Evolutionary conservation across 2,888 invertebrate species (phyloP).

Genomic region (Schizotus pectinicornis): DNA sequence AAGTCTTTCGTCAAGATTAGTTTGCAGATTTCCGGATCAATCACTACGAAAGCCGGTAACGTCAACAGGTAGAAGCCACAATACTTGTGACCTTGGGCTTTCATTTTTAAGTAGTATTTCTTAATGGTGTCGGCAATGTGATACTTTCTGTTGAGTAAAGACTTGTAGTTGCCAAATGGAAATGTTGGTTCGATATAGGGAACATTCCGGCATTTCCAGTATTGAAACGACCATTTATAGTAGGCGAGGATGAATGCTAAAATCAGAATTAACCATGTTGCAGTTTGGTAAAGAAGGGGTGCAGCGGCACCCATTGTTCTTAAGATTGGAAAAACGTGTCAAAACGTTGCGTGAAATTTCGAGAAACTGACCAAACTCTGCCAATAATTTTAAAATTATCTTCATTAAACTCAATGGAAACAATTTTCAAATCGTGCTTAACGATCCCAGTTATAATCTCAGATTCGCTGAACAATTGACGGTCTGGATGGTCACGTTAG

Average conservation of each 20-base stretch:
- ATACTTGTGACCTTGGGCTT: constrained; percentile 24
- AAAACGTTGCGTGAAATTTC: too few relatives aligned
- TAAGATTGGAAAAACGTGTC: too few relatives aligned
- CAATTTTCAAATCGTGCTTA: too few relatives aligned
- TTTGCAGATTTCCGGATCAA: constrained; percentile 36
- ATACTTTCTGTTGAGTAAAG: constrained; percentile 1
- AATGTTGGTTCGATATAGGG: constrained; percentile 15
- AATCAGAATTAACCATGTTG: too few relatives aligned
- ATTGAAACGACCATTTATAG: constrained; percentile 22
- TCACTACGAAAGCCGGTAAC: constrained; percentile 29
- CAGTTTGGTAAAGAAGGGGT: too few relatives aligned
- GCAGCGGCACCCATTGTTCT: too few relatives aligned
- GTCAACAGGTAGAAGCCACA: constrained; percentile 32
- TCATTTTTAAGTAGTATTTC: constrained; percentile 23
- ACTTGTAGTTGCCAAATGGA: constrained; percentile 25
- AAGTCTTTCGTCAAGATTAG: constrained; percentile 65
- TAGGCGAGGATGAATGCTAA: constrained; percentile 9
- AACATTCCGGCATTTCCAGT: constrained; percentile 24
- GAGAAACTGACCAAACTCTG: too few relatives aligned
- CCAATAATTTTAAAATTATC: too few relatives aligned
- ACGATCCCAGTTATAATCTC: too few relatives aligned
- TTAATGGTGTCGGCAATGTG: constrained; percentile 10
- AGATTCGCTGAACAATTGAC: too few relatives aligned
- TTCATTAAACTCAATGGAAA: too few relatives aligned
- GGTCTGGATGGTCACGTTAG: too few relatives aligned